phyloP scores from a whole-genome alignment of 2,888 invertebrate genomes.

The Nyleta sp. region DNA sequence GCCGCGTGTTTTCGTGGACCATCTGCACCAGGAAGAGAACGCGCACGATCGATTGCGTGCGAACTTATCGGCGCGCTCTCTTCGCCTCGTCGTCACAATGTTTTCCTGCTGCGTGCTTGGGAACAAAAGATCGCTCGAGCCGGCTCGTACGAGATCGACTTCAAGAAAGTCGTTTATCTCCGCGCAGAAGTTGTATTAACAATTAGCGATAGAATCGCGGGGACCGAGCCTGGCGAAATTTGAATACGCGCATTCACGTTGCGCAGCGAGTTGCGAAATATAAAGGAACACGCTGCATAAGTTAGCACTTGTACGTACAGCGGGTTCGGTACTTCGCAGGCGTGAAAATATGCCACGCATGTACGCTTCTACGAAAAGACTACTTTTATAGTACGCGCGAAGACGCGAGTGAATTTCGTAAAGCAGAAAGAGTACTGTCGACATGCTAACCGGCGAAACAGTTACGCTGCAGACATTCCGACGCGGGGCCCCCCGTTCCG shows the following conservation, averaged over 20 bases:
- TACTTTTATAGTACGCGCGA: slow-evolving; percentile 46
- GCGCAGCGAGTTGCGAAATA: slow-evolving; percentile 23
- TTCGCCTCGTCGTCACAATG: too few species aligned
- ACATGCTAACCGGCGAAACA: slow-evolving; percentile 13
- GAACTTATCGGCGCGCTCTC: too few species aligned
- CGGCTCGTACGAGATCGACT: slow-evolving; percentile 20
- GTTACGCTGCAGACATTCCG: slow-evolving; percentile 24
- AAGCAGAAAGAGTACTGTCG: slow-evolving; percentile 7
- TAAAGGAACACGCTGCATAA: slow-evolving; percentile 35
- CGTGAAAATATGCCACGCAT: slow-evolving; percentile 56
- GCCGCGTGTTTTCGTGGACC: slow-evolving; percentile 52
- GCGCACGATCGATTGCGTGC: too few species aligned
- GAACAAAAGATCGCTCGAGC: slow-evolving; percentile 51
- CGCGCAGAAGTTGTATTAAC: slow-evolving; percentile 6
- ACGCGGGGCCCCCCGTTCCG: too few species aligned
- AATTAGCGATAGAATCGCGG: slow-evolving; percentile 35
- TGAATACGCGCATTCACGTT: slow-evolving; percentile 45
- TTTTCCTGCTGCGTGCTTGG: too few species aligned
- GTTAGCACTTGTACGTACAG: slow-evolving; percentile 41
- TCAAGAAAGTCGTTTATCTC: too few species aligned
- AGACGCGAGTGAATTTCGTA: slow-evolving; percentile 52
- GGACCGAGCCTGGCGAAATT: slow-evolving; percentile 24
- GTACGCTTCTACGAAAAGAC: slow-evolving; percentile 57
- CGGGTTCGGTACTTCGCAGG: slow-evolving; percentile 34
- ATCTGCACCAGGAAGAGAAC: too few species aligned